Evolutionary conservation across 2,888 invertebrate species (phyloP), one percentile per base, ranked within the genome.

Genomic region (Athrips mouffetella): DNA sequence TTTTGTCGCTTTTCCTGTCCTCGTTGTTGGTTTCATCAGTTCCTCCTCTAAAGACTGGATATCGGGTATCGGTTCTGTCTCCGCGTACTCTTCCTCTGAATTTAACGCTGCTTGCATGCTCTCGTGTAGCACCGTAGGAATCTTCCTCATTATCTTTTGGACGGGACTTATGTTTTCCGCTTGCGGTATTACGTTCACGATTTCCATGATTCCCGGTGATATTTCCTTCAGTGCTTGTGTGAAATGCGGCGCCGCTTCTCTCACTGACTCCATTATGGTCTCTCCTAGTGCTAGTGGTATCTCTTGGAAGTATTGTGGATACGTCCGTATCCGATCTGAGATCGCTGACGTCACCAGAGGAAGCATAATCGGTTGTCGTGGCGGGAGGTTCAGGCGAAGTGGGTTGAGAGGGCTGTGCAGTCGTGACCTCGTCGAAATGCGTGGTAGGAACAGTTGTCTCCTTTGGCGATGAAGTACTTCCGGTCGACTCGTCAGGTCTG

Each of bases 291-390:
- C 86, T 61, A 86, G 60, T 20, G 88, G 88, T 61, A 88, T 87
- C 71, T 88, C 87, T 76, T 86, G 85, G 50, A 88, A 76, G 65
- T 87, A 87, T 49, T 87, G 80, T 2, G 87, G 88, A 63, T 86
- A 86, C 16, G 84, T 73, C 67, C 86, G 76, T 75, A 88, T 86
- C 53, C 76, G 70, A 73, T 88, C 81, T 50, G 88, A 80, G 27
- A 87, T 70, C 45, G 79, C 81, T 54, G 83, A 80, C 23, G 87
- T 88, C 56, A 88, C 73, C 51, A 83, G 62, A 1, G 87, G 84
- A 13, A 86, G 70, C 51, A 86, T 63, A 44, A 86, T 75, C 13
- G 87, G 85, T 21, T 67, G 76, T 48, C 74, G 73, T 41, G 85
- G 82, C 37, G 81, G 81, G 20, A 86, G 66, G 48, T 70, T 70